Conservation (phyloP, 2,797 vertebrate genomes). For the Botia almorhae region DNA sequence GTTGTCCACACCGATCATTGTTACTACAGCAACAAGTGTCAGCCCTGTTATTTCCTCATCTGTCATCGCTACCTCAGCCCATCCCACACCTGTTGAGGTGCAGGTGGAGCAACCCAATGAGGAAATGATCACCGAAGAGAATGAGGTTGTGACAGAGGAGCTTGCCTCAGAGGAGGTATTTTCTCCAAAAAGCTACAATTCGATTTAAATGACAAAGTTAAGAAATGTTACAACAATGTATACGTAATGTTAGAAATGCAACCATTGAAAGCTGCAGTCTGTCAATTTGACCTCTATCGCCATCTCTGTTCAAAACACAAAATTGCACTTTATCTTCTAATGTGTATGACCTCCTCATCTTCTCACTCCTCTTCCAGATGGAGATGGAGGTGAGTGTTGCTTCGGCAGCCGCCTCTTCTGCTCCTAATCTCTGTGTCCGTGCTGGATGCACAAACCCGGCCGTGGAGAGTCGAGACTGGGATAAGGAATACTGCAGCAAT, state of each 20-base stretch:
- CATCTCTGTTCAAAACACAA: no score
- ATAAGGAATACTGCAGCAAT: conserved; percentile 91
- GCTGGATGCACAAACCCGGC: conserved; percentile 88
- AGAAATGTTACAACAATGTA: no score
- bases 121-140: not conserved
- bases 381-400: conserved; percentile 87
- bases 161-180: conserved; percentile 35
- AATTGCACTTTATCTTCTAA: no score
- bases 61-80: conserved; percentile 56
- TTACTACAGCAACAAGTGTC: conserved; percentile 67
- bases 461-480: conserved; percentile 89
- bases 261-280: no score
- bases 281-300: no score
- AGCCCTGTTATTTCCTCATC: conserved; percentile 42
- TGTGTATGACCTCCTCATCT: not conserved
- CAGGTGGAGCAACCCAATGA: conserved; percentile 33
- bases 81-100: conserved; percentile 12
- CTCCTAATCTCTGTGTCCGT: conserved; percentile 80
- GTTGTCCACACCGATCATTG: conserved; percentile 71
- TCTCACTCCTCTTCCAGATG: conserved; percentile 75
- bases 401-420: conserved; percentile 63
- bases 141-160: conserved; percentile 30
- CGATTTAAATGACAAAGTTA: no score
- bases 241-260: no score
- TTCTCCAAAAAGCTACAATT: not conserved